A percentile compares a stretch with the other conserved stretches of the same genome.
phyloP scores from a whole-genome alignment of 2,797 vertebrate species.

The Anisognathus igniventris region DNA sequence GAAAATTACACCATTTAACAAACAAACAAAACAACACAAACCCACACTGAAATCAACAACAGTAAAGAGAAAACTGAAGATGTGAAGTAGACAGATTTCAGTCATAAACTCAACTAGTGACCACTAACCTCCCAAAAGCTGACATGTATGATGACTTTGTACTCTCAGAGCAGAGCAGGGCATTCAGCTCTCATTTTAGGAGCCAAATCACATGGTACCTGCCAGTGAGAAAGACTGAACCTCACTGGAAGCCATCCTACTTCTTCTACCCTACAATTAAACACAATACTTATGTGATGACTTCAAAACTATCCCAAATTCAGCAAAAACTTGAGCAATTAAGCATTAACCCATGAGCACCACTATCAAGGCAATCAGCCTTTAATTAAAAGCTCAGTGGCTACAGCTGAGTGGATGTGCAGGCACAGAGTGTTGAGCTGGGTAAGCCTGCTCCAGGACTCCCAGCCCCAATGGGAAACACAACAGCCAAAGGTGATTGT shows the following conservation, averaged over 20 bases:
- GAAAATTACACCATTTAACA: neutral
- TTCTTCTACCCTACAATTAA: neutral
- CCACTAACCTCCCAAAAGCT: neutral
- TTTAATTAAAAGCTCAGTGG: neutral
- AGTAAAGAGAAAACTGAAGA: neutral
- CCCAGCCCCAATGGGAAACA: neutral
- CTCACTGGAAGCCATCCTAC: neutral
- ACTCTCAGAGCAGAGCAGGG: neutral
- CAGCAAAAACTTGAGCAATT: neutral
- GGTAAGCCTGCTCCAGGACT: neutral
- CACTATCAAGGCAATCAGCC: neutral
- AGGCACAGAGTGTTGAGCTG: neutral
- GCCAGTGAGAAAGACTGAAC: neutral
- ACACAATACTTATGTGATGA: neutral
- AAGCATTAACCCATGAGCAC: neutral
- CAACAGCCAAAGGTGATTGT: neutral
- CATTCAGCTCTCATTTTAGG: neutral
- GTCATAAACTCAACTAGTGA: neutral
- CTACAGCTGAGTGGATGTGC: neutral
- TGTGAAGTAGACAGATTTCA: neutral
- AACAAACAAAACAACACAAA: neutral
- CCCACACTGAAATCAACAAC: neutral
- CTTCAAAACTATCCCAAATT: neutral
- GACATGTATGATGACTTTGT: neutral
- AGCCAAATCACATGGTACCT: neutral